Conservation (phyloP, 2,113 vertebrate species). For the Jacana jacana region DNA sequence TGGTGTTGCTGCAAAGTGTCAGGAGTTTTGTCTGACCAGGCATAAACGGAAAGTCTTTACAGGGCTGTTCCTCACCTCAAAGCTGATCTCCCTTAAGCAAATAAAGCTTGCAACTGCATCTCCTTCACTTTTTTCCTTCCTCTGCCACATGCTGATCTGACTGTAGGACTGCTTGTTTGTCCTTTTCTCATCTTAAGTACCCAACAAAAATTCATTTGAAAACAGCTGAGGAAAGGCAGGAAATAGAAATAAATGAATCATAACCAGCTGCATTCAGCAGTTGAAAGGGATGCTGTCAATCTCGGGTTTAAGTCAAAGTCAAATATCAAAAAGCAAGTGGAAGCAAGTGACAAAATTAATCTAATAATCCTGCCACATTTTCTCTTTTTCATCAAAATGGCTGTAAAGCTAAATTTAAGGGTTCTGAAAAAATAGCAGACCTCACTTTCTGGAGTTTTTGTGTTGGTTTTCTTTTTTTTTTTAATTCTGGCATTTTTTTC, state of each 20-base stretch:
- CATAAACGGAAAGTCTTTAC: background rate
- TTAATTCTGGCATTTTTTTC: background rate
- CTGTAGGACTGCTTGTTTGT: background rate
- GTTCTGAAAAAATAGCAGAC: background rate
- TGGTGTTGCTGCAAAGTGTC: background rate
- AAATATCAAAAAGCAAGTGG: background rate
- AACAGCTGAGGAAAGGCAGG: slow-evolving; percentile 15
- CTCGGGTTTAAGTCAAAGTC: background rate
- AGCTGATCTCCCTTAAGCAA: background rate
- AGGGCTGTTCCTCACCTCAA: background rate
- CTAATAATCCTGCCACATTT: slow-evolving; percentile 2
- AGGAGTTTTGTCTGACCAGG: background rate
- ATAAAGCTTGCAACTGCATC: background rate
- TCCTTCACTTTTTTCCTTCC: background rate
- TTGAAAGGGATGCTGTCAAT: slow-evolving; percentile 25
- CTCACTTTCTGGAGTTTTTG: background rate
- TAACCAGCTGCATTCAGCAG: slow-evolving; percentile 26
- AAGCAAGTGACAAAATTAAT: slow-evolving; percentile 5
- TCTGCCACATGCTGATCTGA: background rate
- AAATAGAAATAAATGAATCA: slow-evolving; percentile 49
- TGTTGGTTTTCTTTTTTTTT: background rate
- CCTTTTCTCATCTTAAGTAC: background rate
- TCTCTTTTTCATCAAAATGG: background rate
- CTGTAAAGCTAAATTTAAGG: background rate
- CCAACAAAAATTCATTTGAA: slow-evolving; percentile 17